Conservation (phyloP, 2,797 vertebrate species). For the Gastrophryne carolinensis region DNA sequence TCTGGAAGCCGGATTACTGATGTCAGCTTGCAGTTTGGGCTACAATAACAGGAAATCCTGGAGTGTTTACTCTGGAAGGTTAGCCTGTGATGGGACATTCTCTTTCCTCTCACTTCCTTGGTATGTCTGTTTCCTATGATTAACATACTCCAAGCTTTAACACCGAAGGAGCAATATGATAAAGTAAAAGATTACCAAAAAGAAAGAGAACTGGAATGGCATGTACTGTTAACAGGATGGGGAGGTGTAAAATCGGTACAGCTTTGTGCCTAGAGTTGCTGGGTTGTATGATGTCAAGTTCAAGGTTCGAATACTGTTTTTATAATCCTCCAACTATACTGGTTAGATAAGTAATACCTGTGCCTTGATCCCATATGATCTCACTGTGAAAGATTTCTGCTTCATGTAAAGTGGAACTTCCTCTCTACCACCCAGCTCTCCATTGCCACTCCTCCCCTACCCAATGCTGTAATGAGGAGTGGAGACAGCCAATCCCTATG, state of each 20-base stretch:
- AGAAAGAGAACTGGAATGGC: not conserved
- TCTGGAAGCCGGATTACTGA: slow-evolving; percentile 68
- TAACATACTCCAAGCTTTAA: slow-evolving; percentile 67
- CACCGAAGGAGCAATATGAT: slow-evolving; percentile 30
- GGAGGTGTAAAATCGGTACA: not conserved
- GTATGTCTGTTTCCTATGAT: slow-evolving; percentile 74
- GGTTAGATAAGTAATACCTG: too few relatives aligned
- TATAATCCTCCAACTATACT: too few relatives aligned
- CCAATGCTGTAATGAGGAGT: too few relatives aligned
- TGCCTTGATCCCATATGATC: too few relatives aligned
- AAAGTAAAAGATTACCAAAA: slow-evolving; percentile 2
- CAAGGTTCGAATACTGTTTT: too few relatives aligned
- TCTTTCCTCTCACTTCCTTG: slow-evolving; percentile 70
- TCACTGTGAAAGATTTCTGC: too few relatives aligned
- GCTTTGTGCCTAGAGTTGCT: not conserved
- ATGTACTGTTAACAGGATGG: slow-evolving; percentile 2
- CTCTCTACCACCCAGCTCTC: too few relatives aligned
- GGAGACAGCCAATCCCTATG: too few relatives aligned
- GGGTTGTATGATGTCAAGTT: too few relatives aligned
- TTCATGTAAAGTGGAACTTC: too few relatives aligned
- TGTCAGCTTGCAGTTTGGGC: slow-evolving; percentile 72
- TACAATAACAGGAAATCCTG: slow-evolving; percentile 81
- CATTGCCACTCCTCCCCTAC: too few relatives aligned
- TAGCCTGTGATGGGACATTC: slow-evolving; percentile 62
- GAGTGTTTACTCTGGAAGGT: slow-evolving; percentile 73